phyloP scores from a whole-genome alignment of 1,140 invertebrate genomes.

The Drosophila sproati region DNA sequence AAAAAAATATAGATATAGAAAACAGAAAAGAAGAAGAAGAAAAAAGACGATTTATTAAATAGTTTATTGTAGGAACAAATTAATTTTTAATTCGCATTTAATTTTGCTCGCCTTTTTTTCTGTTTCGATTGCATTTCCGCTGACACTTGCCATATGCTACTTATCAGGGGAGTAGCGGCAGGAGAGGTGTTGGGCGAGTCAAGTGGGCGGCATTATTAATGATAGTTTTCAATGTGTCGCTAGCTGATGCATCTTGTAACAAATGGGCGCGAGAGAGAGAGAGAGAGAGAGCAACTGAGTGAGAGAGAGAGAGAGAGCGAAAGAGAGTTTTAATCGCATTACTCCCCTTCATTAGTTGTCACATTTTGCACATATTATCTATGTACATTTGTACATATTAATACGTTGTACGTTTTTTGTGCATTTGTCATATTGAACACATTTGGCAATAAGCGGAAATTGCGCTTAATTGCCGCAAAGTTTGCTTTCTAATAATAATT shows the following conservation, averaged over 20 bases:
- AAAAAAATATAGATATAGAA: slow-evolving; percentile 11
- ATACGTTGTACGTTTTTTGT: neutral
- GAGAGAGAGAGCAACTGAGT: slow-evolving; percentile 8
- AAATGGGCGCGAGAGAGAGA: neutral
- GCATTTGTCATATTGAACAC: neutral
- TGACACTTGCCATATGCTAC: slow-evolving; percentile 58
- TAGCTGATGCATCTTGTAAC: slow-evolving; percentile 47
- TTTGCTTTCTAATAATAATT: slow-evolving; percentile 5
- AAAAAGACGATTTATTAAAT: neutral
- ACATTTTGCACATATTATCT: slow-evolving; percentile 16
- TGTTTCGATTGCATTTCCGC: slow-evolving; percentile 28
- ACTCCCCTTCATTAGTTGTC: slow-evolving; percentile 42
- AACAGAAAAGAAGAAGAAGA: slow-evolving; percentile 12
- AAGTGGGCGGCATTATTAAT: slow-evolving; percentile 51
- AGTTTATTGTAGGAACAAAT: slow-evolving; percentile 27
- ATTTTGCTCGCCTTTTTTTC: slow-evolving; percentile 21
- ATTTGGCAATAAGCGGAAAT: slow-evolving; percentile 61
- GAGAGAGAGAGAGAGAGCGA: neutral
- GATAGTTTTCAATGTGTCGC: slow-evolving; percentile 35
- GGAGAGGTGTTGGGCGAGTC: slow-evolving; percentile 7
- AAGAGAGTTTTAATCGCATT: neutral
- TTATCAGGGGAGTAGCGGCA: slow-evolving; percentile 15
- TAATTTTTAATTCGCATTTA: slow-evolving; percentile 46
- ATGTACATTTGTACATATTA: neutral
- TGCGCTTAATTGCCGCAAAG: slow-evolving; percentile 59